Conservation (phyloP, 92 coral and sea anemone genomes). For the Palythoa heliodiscus region DNA sequence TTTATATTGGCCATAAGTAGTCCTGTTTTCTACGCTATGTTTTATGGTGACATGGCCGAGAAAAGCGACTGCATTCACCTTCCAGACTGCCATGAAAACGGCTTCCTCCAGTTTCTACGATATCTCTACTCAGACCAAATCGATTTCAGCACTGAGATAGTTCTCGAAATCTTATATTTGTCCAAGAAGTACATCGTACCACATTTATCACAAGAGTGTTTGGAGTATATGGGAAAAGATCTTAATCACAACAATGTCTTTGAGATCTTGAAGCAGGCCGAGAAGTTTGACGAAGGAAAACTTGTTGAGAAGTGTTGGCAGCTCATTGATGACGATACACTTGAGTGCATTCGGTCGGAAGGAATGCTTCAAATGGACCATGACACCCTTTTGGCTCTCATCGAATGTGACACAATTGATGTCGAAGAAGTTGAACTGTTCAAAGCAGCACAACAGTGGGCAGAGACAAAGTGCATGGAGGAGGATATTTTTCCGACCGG, state of each 20-base stretch:
- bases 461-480: slow-evolving; percentile 51
- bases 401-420: slow-evolving; percentile 53
- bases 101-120: slow-evolving; percentile 36
- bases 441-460: slow-evolving; percentile 59
- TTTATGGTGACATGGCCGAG: slow-evolving; percentile 56
- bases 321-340: slow-evolving; percentile 46
- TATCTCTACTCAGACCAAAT: slow-evolving; percentile 50
- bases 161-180: slow-evolving; percentile 46
- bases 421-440: slow-evolving; percentile 58
- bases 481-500: slow-evolving; percentile 43
- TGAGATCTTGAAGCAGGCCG: slow-evolving; percentile 55
- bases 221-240: slow-evolving; percentile 40
- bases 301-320: slow-evolving; percentile 59
- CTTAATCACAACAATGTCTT: slow-evolving; percentile 50
- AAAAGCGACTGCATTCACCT: slow-evolving; percentile 31
- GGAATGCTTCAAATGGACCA: slow-evolving; percentile 45
- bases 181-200: slow-evolving; percentile 63
- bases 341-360: slow-evolving; percentile 49
- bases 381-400: slow-evolving; percentile 46
- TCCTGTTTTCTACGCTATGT: slow-evolving; percentile 55
- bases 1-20: slow-evolving; percentile 48
- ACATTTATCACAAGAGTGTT: slow-evolving; percentile 43
- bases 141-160: slow-evolving; percentile 23
- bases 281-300: slow-evolving; percentile 44
- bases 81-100: slow-evolving; percentile 44